Base-by-base conservation (phyloP, 2,888 invertebrate species). In the Sinelater perroti region DNA sequence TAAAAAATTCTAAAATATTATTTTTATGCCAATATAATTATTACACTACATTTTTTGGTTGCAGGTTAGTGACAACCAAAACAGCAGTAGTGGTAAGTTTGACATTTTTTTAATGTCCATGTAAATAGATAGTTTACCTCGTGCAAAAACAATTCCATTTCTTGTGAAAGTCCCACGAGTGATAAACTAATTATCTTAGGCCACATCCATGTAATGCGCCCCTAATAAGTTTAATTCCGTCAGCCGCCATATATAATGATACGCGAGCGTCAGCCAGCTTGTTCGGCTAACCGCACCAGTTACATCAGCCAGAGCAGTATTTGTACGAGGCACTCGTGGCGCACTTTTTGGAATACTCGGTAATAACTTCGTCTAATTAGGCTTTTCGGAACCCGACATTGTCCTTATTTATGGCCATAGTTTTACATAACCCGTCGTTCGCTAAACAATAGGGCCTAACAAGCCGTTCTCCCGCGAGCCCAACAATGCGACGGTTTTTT, bases 331-430 rank as follows among this genome's bases (percentile, higher is more conserved):
- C 5, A 5, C 11, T 55, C 26, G 13, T 24, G 16, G 16, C 17
- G 24, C 14, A 40, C 18, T 63, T 65, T 59, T 49, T 36, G 56
- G 38, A 59, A 59, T 52, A 53, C 50, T 60, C 53, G 51, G 60
- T 57, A 64, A 63, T 59, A 61, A 57, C 49, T 63, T 56, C 59
- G 59, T 62, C 61, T 65, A 65, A 65, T 65, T 65, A 65, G 65
- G 56, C 60, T 44, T 46, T 56, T 51, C 58, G 62, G 61, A 63
- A 61, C 63, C 53, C 52, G 50, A 42, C 56, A 59, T 58, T 49
- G 54, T 46, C 45, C 33, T 63, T 63, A 65, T 65, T 65, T 65
- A 65, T 62, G 42, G 63, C 51, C 54, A 63, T 62, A 60, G 65
- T 65, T 63, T 65, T 65, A 63, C 65, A 65, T 65, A 65, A 62